Conservation (phyloP, 1,140 invertebrate genomes). For the Atopsyche davidsoni region DNA sequence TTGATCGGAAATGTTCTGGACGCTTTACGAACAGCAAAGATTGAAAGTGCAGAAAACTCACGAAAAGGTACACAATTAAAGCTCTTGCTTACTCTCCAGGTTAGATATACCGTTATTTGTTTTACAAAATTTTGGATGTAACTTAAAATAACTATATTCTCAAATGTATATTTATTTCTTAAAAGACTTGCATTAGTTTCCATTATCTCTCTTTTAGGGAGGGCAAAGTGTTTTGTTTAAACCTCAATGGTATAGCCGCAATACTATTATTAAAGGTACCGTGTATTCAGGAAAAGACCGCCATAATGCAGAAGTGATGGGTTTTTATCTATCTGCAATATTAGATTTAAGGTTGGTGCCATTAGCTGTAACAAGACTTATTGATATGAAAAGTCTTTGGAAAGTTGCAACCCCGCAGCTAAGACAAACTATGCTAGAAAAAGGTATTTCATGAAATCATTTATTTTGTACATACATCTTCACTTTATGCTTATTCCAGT, state of each 20-base stretch:
- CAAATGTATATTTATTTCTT: not conserved
- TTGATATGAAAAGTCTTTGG: conserved; percentile 66
- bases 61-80: conserved; percentile 86
- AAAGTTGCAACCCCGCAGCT: conserved; percentile 61
- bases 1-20: conserved; percentile 65
- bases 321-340: conserved; percentile 82
- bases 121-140: not conserved
- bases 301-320: conserved; percentile 91
- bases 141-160: not conserved
- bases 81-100: conserved; percentile 67
- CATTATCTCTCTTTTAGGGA: conserved; percentile 41
- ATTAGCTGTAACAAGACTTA: conserved; percentile 67
- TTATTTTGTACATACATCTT: not conserved
- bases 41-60: conserved; percentile 69
- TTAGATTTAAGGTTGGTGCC: conserved; percentile 74
- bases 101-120: conserved; percentile 26
- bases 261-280: conserved; percentile 67
- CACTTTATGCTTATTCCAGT: too few relatives aligned
- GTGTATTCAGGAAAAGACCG: conserved; percentile 87
- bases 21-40: conserved; percentile 61
- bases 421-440: conserved; percentile 51
- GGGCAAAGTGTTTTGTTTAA: conserved; percentile 82
- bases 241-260: conserved; percentile 79
- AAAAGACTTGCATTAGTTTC: not conserved
- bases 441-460: conserved; percentile 34